These are phyloP conservation scores for Pissodes strobi DNA, from an alignment of 1,140 invertebrate genomes.

Conservation along the genomic window DNA sequence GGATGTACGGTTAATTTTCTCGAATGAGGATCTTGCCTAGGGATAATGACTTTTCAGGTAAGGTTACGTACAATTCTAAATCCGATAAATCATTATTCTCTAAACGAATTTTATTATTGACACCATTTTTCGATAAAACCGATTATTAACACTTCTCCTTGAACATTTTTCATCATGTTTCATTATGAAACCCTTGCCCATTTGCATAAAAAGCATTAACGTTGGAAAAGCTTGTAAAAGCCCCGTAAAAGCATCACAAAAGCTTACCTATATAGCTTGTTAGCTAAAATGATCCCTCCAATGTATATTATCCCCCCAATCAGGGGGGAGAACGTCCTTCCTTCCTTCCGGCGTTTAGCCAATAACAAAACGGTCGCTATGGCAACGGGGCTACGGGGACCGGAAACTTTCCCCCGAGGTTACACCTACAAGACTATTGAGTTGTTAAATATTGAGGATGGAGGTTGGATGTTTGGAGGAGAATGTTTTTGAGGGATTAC, in stretches of 20 bases:
- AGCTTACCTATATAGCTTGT: slow-evolving; percentile 32
- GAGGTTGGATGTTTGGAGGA: too few relatives aligned
- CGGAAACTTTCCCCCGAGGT: slow-evolving; percentile 21
- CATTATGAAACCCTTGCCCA: not conserved
- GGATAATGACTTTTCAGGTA: too few relatives aligned
- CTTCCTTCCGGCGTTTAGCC: slow-evolving; percentile 44
- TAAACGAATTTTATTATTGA: too few relatives aligned
- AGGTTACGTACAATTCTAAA: too few relatives aligned
- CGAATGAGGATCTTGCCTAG: too few relatives aligned
- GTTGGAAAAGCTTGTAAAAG: not conserved
- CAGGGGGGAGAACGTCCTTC: slow-evolving; percentile 30
- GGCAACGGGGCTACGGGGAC: slow-evolving; percentile 23
- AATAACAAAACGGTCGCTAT: slow-evolving; percentile 32
- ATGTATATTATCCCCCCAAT: slow-evolving; percentile 9
- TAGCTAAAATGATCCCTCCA: slow-evolving; percentile 19
- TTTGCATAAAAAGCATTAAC: slow-evolving; percentile 11
- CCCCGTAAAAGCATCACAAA: slow-evolving; percentile 14
- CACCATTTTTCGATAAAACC: too few relatives aligned
- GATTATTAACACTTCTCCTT: not conserved
- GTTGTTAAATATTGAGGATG: not conserved
- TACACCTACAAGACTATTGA: slow-evolving; percentile 13
- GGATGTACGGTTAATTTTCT: too few relatives aligned
- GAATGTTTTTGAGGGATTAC: too few relatives aligned
- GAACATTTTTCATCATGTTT: not conserved
- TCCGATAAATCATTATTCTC: too few relatives aligned